Percentiles rank a stretch among this genome's conserved stretches.
Evolutionary conservation across 2,797 vertebrate species (phyloP).

Genomic region (Scolopax rusticola): DNA sequence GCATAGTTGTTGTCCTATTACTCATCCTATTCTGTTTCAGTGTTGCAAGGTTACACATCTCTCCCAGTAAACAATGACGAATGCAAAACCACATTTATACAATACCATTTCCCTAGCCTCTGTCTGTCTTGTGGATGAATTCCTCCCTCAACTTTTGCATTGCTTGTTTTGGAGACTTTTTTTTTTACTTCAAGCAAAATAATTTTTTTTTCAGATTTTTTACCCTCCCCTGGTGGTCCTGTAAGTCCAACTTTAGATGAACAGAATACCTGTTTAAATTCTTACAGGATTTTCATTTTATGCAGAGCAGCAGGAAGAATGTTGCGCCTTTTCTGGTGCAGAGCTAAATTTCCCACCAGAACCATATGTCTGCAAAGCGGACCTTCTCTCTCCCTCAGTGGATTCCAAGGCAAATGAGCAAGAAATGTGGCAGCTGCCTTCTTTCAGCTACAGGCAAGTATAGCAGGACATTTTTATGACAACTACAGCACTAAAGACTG

Average conservation of each 20-base stretch:
- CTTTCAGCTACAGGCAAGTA: slow-evolving; percentile 57
- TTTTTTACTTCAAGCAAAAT: slow-evolving; percentile 11
- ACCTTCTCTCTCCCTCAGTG: slow-evolving; percentile 60
- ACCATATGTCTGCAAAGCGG: slow-evolving; percentile 24
- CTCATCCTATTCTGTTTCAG: not conserved
- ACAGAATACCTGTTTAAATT: slow-evolving; percentile 53
- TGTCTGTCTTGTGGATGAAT: not conserved
- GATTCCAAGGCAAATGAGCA: slow-evolving; percentile 40
- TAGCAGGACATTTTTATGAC: slow-evolving; percentile 29
- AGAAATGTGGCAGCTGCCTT: slow-evolving; percentile 47
- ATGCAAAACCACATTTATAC: not conserved
- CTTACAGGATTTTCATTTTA: slow-evolving; percentile 57
- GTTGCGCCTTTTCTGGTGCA: slow-evolving; percentile 57
- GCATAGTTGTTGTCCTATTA: not conserved
- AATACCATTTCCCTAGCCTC: not conserved
- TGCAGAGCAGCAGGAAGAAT: slow-evolving; percentile 42
- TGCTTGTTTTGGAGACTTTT: not conserved
- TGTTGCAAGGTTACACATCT: not conserved
- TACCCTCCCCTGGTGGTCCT: not conserved
- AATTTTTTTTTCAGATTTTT: not conserved
- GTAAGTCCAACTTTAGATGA: slow-evolving; percentile 6
- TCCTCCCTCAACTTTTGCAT: not conserved
- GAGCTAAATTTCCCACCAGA: slow-evolving; percentile 51
- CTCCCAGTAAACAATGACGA: not conserved
- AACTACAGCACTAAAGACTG: not conserved